Evolutionary conservation across 1,140 invertebrate genomes (phyloP), one percentile per base, ranked within the genome.

Genomic region (Anastatus disparis): DNA sequence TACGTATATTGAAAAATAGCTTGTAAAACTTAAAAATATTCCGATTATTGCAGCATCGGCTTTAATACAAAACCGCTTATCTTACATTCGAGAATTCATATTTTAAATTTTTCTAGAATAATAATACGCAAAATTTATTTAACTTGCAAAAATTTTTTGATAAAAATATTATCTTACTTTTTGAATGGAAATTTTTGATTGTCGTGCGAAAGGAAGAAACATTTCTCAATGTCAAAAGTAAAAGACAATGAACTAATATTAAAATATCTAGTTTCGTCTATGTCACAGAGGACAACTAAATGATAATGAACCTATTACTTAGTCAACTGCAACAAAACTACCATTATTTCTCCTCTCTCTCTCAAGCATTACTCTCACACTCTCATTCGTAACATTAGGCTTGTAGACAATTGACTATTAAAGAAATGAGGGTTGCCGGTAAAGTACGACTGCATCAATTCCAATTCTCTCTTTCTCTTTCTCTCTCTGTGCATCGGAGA

Each of bases 371-470:
- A n/a, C 72, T 71, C 64, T 59, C 65, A 74, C 73, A 70, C 65
- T 66, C 59, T 74, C 70, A 68, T 40, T 44, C 24, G 10, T 40
- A 22, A 44, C 35, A 24, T 44, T 24, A 13, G 42, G 35, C 20
- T 22, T 27, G 17, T 1, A 40, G 66, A 76, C 79, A 82, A 83
- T 83, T 83, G 78, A 56, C 77, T 53, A 82, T 83, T 83, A 82
- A 50, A 71, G 72, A 73, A 78, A 73, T 74, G 74, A 76, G 77
- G 75, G 70, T 66, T 50, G 22, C 13, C 12, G 3, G n/a, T n/a
- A n/a, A n/a, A n/a, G 40, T 42, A 58, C 31, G 35, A 58, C 26
- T 44, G 24, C 55, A 77, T 74, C 71, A 68, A 74, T 35, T 35
- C 31, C n/a, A n/a, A 10, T 35, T 35, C 31, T 35, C 31, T 35